Evolutionary conservation across 2,888 invertebrate genomes (phyloP).

Genomic region (Apantesis nais): DNA sequence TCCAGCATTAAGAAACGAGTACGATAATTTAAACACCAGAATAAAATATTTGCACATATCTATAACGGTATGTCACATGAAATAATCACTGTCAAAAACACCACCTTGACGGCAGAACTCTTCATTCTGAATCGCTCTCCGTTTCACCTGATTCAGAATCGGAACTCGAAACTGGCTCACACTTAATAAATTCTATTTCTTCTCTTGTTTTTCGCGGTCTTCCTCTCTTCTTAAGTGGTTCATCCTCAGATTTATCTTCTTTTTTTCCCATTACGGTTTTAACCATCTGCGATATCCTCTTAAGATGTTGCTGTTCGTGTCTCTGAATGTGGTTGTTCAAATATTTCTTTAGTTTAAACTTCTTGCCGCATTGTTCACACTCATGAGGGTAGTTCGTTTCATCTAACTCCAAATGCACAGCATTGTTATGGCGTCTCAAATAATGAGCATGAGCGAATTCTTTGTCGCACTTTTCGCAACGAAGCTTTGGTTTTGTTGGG

Average conservation of each 20-base stretch:
- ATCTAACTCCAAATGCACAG: conserved; percentile 74
- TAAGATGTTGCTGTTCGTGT: conserved; percentile 79
- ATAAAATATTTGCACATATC: conserved; percentile 16
- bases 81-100: conserved; percentile 7
- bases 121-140: conserved; percentile 49
- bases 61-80: conserved; percentile 21
- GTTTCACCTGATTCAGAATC: conserved; percentile 64
- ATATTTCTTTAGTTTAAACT: conserved; percentile 77
- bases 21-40: conserved; percentile 4
- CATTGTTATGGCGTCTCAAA: conserved; percentile 69
- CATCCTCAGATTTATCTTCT: conserved; percentile 43
- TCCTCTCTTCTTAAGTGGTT: conserved; percentile 52
- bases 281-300: conserved; percentile 77
- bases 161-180: conserved; percentile 74
- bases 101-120: conserved; percentile 3
- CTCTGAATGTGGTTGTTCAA: conserved; percentile 75
- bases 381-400: conserved; percentile 73
- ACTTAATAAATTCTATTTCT: conserved; percentile 80
- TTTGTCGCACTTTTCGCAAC: conserved; percentile 77
- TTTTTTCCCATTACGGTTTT: conserved; percentile 76
- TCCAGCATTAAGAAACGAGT: not conserved
- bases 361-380: conserved; percentile 77
- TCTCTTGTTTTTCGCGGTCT: conserved; percentile 58
- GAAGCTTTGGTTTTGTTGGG: conserved; percentile 72
- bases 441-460: conserved; percentile 80